phyloP scores from a whole-genome alignment of 2,888 invertebrate species.

The Phlogophora meticulosa region DNA sequence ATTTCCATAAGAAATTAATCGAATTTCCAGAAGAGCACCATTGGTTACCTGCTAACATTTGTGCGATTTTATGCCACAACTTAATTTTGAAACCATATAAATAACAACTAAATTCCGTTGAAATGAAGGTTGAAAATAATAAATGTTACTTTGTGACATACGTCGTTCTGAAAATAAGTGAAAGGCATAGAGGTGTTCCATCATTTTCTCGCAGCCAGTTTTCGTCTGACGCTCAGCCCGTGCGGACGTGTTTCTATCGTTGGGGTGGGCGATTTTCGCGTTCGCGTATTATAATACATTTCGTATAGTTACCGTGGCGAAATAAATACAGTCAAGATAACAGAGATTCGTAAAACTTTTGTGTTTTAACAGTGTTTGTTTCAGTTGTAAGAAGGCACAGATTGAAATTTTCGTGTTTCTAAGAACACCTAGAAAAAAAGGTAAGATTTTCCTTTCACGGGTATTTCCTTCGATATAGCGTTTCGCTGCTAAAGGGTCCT shows the following conservation, averaged over 20 bases:
- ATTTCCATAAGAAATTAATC: conserved; percentile 71
- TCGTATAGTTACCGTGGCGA: conserved; percentile 50
- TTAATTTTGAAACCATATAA: conserved; percentile 1
- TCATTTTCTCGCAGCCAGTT: conserved; percentile 79
- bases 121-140: conserved; percentile 27
- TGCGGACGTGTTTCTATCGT: conserved; percentile 64
- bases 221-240: conserved; percentile 64
- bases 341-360: conserved; percentile 25
- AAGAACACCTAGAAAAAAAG: conserved; percentile 51
- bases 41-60: conserved; percentile 80
- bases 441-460: conserved; percentile 59
- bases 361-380: conserved; percentile 56
- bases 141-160: conserved; percentile 58
- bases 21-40: conserved; percentile 67
- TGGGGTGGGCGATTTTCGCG: conserved; percentile 46
- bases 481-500: conserved; percentile 62
- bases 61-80: conserved; percentile 48
- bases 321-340: conserved; percentile 25
- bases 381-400: conserved; percentile 22
- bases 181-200: conserved; percentile 77
- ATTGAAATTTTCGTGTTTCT: neutral
- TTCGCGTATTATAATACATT: conserved; percentile 56
- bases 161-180: conserved; percentile 68
- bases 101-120: neutral
- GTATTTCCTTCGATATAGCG: conserved; percentile 38